Evolutionary conservation across 2,888 invertebrate species (phyloP).

Genomic region (Oegoconia quadripuncta): DNA sequence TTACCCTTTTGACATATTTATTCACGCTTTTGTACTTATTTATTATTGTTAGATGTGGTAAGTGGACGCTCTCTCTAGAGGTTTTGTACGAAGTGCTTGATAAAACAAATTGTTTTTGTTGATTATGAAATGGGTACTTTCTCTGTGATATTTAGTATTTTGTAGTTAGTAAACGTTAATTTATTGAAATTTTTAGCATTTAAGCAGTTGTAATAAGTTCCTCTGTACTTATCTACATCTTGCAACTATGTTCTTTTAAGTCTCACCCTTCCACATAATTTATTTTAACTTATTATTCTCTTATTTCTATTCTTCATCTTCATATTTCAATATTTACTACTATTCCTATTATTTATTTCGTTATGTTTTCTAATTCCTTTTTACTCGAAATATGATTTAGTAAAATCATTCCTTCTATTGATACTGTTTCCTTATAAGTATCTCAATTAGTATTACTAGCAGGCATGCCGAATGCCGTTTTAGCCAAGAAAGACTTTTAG

Average conservation of each 20-base stretch:
- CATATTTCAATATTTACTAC: slow-evolving; percentile 17
- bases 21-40: slow-evolving; percentile 29
- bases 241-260: slow-evolving; percentile 5
- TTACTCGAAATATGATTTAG: slow-evolving; percentile 8
- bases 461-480: slow-evolving; percentile 55
- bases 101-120: slow-evolving; percentile 66
- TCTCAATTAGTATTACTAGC: slow-evolving; percentile 56
- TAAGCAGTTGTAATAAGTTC: slow-evolving; percentile 63
- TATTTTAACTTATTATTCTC: slow-evolving; percentile 9
- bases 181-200: slow-evolving; percentile 63
- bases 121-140: slow-evolving; percentile 77
- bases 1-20: too few relatives aligned
- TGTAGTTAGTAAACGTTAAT: slow-evolving; percentile 69
- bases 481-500: slow-evolving; percentile 73
- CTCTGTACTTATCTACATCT: slow-evolving; percentile 38
- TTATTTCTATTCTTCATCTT: slow-evolving; percentile 11
- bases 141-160: slow-evolving; percentile 79
- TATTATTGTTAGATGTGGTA: slow-evolving; percentile 31
- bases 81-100: slow-evolving; percentile 49
- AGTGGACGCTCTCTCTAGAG: slow-evolving; percentile 30
- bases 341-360: slow-evolving; percentile 9
- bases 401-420: slow-evolving; percentile 9
- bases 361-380: slow-evolving; percentile 2
- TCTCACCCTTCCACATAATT: background rate
- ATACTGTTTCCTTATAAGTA: slow-evolving; percentile 32